A percentile compares a stretch with the other conserved stretches of the same genome.
phyloP scores from a whole-genome alignment of 2,797 vertebrate genomes.

The Acipenser oxyrinchus region DNA sequence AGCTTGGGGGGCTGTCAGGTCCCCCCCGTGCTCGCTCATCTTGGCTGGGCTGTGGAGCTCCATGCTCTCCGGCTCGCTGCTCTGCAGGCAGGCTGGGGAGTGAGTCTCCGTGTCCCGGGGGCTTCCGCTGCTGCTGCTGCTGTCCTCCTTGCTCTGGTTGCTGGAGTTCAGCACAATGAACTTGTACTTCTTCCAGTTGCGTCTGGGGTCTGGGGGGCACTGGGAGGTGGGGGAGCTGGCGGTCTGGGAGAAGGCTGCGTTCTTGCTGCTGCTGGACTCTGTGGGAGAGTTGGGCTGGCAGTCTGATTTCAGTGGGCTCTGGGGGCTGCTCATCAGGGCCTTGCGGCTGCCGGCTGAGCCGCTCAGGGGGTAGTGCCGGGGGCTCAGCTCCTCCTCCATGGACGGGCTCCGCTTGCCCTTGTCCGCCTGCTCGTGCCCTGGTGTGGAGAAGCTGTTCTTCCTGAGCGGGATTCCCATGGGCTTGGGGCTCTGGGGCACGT shows the following conservation, averaged over 20 bases:
- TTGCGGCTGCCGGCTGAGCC: slow-evolving; percentile 58
- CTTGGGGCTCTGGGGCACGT: slow-evolving; percentile 65
- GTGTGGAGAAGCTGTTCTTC: slow-evolving; percentile 61
- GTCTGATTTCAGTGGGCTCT: slow-evolving; percentile 87
- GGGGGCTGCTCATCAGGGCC: slow-evolving; percentile 71
- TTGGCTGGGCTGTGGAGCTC: slow-evolving; percentile 69
- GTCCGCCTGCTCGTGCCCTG: slow-evolving; percentile 42
- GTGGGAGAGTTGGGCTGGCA: slow-evolving; percentile 93
- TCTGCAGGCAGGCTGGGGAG: slow-evolving; percentile 53
- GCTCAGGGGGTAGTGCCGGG: slow-evolving; percentile 60
- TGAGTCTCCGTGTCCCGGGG: slow-evolving; percentile 23
- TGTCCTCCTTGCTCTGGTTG: slow-evolving; percentile 67
- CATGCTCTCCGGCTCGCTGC: slow-evolving; percentile 67
- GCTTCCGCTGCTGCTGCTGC: slow-evolving; percentile 21
- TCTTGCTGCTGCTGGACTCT: slow-evolving; percentile 90
- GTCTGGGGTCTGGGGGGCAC: slow-evolving; percentile 66
- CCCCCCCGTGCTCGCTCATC: slow-evolving; percentile 55
- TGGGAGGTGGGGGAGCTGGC: slow-evolving; percentile 60
- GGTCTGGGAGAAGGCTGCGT: slow-evolving; percentile 64
- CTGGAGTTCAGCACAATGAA: slow-evolving; percentile 83
- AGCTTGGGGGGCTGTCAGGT: slow-evolving; percentile 68
- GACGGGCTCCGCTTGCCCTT: slow-evolving; percentile 39
- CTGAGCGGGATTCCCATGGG: slow-evolving; percentile 55
- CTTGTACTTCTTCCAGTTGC: slow-evolving; percentile 98
- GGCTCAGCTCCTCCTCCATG: slow-evolving; percentile 55